phyloP scores from a whole-genome alignment of 2,888 invertebrate species.

The Thymelicus sylvestris region DNA sequence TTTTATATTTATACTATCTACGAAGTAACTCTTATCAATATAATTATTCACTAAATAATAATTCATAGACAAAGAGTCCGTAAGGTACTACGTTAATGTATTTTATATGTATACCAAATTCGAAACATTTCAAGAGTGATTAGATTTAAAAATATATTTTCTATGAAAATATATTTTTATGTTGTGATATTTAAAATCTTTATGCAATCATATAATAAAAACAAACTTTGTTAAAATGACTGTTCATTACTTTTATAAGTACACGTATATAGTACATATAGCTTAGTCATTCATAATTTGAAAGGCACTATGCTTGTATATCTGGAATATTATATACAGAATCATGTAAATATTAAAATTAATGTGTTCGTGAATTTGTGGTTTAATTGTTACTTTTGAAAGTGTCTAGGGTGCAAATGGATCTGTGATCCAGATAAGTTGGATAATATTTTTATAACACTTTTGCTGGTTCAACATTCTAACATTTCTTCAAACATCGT shows the following conservation, averaged over 20 bases:
- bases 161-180: constrained; percentile 39
- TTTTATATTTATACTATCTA: constrained; percentile 71
- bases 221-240: constrained; percentile 30
- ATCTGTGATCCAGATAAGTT: constrained; percentile 21
- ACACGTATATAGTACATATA: constrained; percentile 49
- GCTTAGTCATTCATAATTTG: constrained; percentile 61
- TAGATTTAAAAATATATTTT: constrained; percentile 25
- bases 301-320: constrained; percentile 81
- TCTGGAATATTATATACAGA: constrained; percentile 50
- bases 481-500: constrained; percentile 1
- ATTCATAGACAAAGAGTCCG: constrained; percentile 53
- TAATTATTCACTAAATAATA: constrained; percentile 50
- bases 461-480: constrained; percentile 11
- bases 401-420: constrained; percentile 26
- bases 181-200: constrained; percentile 34
- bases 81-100: constrained; percentile 33
- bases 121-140: constrained; percentile 49
- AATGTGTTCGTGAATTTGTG: constrained; percentile 25
- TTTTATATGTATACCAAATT: constrained; percentile 53
- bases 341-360: constrained; percentile 30
- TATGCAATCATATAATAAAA: constrained; percentile 36
- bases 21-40: constrained; percentile 55
- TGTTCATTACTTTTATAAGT: constrained; percentile 47
- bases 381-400: constrained; percentile 52
- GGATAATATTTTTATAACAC: constrained; percentile 23